Percentiles rank a stretch among this genome's conserved stretches.
phyloP scores from a whole-genome alignment of 2,888 invertebrate species.

The Ochropacha duplaris region DNA sequence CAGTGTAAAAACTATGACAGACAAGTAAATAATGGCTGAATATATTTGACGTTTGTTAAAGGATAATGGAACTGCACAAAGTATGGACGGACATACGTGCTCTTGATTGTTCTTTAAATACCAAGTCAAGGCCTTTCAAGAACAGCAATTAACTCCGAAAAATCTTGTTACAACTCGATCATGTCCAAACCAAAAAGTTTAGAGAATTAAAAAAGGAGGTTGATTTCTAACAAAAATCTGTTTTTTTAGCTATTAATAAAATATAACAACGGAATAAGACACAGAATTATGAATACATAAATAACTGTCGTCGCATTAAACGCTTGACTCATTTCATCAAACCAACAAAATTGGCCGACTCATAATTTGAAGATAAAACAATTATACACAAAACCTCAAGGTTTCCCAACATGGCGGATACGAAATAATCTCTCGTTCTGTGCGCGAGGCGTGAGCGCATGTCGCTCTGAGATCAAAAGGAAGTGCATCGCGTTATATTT shows the following conservation, averaged over 20 bases:
- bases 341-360: neutral
- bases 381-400: slow-evolving; percentile 2
- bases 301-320: neutral
- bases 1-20: too few species aligned
- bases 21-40: too few species aligned
- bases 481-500: slow-evolving; percentile 44
- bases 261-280: neutral
- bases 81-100: too few species aligned
- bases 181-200: too few species aligned
- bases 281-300: neutral
- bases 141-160: too few species aligned
- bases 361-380: slow-evolving; percentile 2
- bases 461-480: slow-evolving; percentile 45
- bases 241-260: neutral
- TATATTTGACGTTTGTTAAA: too few species aligned
- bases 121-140: too few species aligned
- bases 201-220: too few species aligned
- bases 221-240: too few species aligned
- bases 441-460: slow-evolving; percentile 29
- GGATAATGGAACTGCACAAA: too few species aligned
- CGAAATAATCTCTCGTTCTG: slow-evolving; percentile 14
- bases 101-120: too few species aligned
- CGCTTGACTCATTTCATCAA: neutral
- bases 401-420: slow-evolving; percentile 3
- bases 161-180: too few species aligned